Conservation (phyloP, 2,797 vertebrate genomes). For the Nannoperca obscura region DNA sequence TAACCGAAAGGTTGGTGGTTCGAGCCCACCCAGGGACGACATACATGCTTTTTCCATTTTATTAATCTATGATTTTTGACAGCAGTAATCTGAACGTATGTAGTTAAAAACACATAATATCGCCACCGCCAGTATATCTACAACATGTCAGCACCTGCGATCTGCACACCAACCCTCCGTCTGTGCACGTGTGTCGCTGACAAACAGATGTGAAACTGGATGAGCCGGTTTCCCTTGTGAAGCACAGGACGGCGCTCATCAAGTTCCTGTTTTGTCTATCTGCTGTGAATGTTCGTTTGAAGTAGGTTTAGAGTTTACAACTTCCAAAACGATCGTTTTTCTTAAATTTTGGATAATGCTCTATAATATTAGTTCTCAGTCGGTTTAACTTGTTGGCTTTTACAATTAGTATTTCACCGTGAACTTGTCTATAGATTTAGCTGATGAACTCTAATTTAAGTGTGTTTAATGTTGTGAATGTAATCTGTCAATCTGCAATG, state of each 20-base stretch:
- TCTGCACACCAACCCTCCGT: not conserved
- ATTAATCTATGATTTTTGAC: not conserved
- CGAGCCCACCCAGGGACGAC: slow-evolving; percentile 75
- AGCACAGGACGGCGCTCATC: not conserved
- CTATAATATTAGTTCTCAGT: not conserved
- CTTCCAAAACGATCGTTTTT: not conserved
- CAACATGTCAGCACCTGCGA: not conserved
- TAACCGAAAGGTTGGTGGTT: slow-evolving; percentile 79
- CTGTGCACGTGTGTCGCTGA: not conserved
- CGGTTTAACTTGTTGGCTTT: not conserved
- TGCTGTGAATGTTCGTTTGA: not conserved
- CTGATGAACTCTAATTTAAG: not conserved
- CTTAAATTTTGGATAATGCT: not conserved
- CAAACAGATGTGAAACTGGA: not conserved
- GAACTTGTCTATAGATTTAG: not conserved
- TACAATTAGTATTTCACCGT: not conserved
- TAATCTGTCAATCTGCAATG: not conserved
- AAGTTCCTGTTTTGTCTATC: not conserved
- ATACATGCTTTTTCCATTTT: rapidly evolving
- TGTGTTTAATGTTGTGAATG: not conserved
- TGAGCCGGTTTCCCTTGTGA: not conserved
- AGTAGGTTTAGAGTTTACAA: not conserved
- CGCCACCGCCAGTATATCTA: not conserved
- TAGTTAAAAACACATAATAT: not conserved
- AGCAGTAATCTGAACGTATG: not conserved